Conservation (phyloP, 1,140 invertebrate species). For the Magallana angulata region DNA sequence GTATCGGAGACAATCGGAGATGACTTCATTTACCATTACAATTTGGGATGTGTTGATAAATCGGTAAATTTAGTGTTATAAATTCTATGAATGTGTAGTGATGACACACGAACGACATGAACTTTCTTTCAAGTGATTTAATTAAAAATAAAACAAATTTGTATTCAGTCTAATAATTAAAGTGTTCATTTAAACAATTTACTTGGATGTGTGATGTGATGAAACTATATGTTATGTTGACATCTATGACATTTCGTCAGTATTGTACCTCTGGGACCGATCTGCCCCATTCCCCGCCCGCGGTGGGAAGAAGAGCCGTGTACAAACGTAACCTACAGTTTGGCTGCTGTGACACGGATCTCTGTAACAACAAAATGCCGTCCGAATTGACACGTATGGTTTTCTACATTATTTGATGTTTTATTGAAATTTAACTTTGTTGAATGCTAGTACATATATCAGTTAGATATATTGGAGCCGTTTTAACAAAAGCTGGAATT, state of each 20-base stretch:
- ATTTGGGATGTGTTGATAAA: slow-evolving; percentile 3
- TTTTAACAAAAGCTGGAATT: too few species aligned
- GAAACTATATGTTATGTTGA: too few species aligned
- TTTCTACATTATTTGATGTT: not conserved
- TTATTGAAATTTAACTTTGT: too few species aligned
- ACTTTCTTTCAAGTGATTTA: too few species aligned
- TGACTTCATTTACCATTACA: slow-evolving; percentile 30
- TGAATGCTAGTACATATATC: too few species aligned
- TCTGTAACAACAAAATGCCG: not conserved
- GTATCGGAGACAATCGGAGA: slow-evolving; percentile 31
- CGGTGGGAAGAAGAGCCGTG: not conserved
- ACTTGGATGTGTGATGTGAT: too few species aligned
- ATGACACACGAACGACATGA: too few species aligned
- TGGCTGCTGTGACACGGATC: not conserved
- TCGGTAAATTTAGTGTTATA: not conserved
- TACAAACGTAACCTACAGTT: slow-evolving; percentile 2
- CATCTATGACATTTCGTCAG: not conserved
- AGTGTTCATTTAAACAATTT: too few species aligned
- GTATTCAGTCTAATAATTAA: too few species aligned
- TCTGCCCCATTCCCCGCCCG: not conserved
- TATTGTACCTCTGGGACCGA: slow-evolving; percentile 3
- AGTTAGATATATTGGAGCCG: too few species aligned
- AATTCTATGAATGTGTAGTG: too few species aligned
- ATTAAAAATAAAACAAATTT: too few species aligned
- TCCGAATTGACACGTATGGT: not conserved